phyloP scores from a whole-genome alignment of 2,888 invertebrate species.

The Glyphotaelius pellucidus region DNA sequence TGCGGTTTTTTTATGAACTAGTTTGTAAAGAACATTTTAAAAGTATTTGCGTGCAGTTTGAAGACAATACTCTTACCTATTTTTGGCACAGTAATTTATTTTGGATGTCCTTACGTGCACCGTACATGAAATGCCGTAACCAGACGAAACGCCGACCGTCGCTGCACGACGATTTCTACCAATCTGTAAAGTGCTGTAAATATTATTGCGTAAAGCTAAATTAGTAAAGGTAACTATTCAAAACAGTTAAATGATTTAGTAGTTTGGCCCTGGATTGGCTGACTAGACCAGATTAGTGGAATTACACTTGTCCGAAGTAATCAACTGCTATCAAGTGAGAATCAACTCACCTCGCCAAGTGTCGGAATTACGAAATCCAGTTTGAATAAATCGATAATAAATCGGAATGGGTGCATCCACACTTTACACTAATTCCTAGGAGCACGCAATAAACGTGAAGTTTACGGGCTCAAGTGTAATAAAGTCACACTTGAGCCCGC shows the following conservation, averaged over 20 bases:
- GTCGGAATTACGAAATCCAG: slow-evolving; percentile 52
- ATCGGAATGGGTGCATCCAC: slow-evolving; percentile 49
- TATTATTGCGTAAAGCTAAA: background rate
- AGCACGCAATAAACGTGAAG: slow-evolving; percentile 36
- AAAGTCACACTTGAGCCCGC: background rate
- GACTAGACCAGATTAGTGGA: background rate
- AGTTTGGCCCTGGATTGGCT: background rate
- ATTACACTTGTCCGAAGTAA: background rate
- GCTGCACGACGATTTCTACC: too few relatives aligned
- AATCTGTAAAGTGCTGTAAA: too few relatives aligned
- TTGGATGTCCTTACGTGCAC: too few relatives aligned
- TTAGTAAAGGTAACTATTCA: background rate
- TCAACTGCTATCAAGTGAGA: background rate
- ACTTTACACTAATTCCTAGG: slow-evolving; percentile 17
- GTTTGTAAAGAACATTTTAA: too few relatives aligned
- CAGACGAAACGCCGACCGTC: too few relatives aligned
- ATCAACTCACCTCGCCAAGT: slow-evolving; percentile 17
- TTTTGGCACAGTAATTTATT: too few relatives aligned
- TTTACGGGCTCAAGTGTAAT: background rate
- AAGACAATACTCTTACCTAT: too few relatives aligned
- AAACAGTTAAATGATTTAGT: background rate
- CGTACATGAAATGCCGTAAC: too few relatives aligned
- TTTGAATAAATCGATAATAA: slow-evolving; percentile 61
- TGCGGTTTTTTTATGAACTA: too few relatives aligned
- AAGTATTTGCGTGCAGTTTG: too few relatives aligned